Evolutionary conservation across 2,888 invertebrate species (phyloP).

Genomic region (Diaphora mendica): DNA sequence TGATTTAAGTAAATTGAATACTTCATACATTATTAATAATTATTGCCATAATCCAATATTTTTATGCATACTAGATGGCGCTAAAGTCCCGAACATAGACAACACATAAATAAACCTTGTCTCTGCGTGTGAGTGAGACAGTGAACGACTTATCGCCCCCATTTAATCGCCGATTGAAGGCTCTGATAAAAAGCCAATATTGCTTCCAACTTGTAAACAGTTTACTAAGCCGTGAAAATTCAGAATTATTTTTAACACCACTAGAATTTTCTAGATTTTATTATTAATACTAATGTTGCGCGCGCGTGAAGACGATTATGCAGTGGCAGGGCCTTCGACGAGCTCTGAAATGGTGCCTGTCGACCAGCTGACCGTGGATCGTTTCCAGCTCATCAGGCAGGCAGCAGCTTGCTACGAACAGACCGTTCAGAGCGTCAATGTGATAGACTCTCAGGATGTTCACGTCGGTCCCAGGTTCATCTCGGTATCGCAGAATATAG

Average conservation of each 20-base stretch:
- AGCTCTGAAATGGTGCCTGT: not conserved
- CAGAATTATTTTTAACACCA: not conserved
- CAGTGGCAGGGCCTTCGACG: not conserved
- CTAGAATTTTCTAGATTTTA: not conserved
- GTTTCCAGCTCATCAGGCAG: not conserved
- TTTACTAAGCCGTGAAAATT: not conserved
- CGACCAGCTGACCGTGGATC: not conserved
- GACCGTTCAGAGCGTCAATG: not conserved
- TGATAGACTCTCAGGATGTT: not conserved
- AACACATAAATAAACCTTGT: not conserved
- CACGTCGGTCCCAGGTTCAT: not conserved
- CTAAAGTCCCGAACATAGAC: not conserved
- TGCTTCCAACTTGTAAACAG: not conserved
- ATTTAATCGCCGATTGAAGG: not conserved
- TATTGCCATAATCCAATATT: not conserved
- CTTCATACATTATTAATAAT: not conserved
- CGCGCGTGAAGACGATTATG: not conserved
- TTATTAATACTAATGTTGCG: not conserved
- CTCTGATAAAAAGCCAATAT: not conserved
- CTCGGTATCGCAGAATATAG: constrained; percentile 2
- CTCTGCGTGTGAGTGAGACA: not conserved
- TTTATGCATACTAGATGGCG: not conserved
- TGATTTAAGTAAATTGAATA: not conserved
- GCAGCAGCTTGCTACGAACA: constrained; percentile 1
- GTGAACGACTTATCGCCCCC: not conserved